These are phyloP conservation scores for Diploptera punctata DNA, from an alignment of 2,888 invertebrate genomes.

Conservation along the genomic window DNA sequence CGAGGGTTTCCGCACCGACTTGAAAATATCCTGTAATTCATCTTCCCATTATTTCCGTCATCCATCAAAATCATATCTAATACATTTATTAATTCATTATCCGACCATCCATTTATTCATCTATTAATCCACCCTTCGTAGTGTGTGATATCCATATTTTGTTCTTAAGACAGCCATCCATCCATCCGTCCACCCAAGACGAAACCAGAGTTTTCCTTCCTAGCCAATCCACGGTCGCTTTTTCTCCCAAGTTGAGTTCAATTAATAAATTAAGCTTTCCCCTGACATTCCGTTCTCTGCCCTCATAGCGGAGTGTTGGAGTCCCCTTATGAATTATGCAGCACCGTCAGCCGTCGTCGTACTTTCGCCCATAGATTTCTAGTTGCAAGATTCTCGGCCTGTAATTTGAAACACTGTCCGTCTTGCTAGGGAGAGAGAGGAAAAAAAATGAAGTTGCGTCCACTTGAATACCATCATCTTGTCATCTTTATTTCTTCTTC, in stretches of 20 bases:
- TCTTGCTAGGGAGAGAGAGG: too few species aligned
- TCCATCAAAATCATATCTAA: not conserved
- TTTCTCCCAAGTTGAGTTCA: slow-evolving; percentile 34
- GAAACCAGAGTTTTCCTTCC: not conserved
- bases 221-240: slow-evolving; percentile 23
- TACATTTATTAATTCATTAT: not conserved
- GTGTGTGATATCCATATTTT: too few species aligned
- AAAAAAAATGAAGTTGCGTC: too few species aligned
- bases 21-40: too few species aligned
- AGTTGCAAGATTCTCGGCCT: not conserved
- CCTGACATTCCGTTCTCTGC: slow-evolving; percentile 31
- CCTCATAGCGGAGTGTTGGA: slow-evolving; percentile 17
- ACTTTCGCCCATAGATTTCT: not conserved
- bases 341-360: not conserved
- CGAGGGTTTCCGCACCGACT: too few species aligned
- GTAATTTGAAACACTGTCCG: not conserved
- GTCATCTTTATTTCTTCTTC: too few species aligned
- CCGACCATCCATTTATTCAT: not conserved
- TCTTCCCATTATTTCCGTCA: too few species aligned
- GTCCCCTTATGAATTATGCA: slow-evolving; percentile 37
- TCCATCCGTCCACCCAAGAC: slow-evolving; percentile 2
- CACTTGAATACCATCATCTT: too few species aligned
- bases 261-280: slow-evolving; percentile 40
- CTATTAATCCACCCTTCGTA: not conserved
- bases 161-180: not conserved